Conservation (phyloP, 1,140 invertebrate species). For the Bactericera cockerelli region DNA sequence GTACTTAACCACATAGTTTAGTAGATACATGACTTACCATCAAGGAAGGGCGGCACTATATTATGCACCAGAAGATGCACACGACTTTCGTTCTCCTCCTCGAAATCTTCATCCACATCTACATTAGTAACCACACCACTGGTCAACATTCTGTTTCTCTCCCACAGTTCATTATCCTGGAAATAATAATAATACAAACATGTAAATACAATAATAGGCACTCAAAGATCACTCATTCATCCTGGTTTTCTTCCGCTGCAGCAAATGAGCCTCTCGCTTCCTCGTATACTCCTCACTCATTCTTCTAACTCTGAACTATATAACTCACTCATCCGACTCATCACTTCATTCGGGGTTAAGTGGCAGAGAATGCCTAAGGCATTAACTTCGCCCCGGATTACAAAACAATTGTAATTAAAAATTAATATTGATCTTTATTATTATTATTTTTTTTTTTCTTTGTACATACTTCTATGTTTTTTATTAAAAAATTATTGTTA, state of each 20-base stretch:
- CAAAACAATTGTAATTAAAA: too few relatives aligned
- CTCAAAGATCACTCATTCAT: slow-evolving; percentile 44
- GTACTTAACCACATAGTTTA: too few relatives aligned
- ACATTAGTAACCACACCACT: slow-evolving; percentile 85
- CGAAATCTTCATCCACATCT: slow-evolving; percentile 82
- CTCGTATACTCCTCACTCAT: slow-evolving; percentile 80
- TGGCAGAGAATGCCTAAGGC: too few relatives aligned
- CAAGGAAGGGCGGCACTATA: slow-evolving; percentile 95
- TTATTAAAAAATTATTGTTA: too few relatives aligned
- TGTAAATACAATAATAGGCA: not conserved
- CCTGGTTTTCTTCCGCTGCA: slow-evolving; percentile 75
- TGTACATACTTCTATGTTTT: too few relatives aligned
- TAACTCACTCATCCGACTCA: too few relatives aligned
- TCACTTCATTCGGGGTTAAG: too few relatives aligned
- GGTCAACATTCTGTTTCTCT: slow-evolving; percentile 93
- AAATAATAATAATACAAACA: slow-evolving; percentile 17
- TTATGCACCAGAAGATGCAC: slow-evolving; percentile 97
- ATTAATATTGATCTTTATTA: too few relatives aligned
- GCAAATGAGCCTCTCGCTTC: slow-evolving; percentile 81
- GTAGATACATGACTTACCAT: slow-evolving; percentile 61
- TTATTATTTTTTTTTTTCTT: too few relatives aligned
- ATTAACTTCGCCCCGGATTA: too few relatives aligned
- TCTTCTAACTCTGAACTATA: too few relatives aligned
- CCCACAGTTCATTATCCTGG: slow-evolving; percentile 93
- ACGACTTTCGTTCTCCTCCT: slow-evolving; percentile 78